phyloP scores from a whole-genome alignment of 2,113 vertebrate species.

The Sturnira hondurensis region DNA sequence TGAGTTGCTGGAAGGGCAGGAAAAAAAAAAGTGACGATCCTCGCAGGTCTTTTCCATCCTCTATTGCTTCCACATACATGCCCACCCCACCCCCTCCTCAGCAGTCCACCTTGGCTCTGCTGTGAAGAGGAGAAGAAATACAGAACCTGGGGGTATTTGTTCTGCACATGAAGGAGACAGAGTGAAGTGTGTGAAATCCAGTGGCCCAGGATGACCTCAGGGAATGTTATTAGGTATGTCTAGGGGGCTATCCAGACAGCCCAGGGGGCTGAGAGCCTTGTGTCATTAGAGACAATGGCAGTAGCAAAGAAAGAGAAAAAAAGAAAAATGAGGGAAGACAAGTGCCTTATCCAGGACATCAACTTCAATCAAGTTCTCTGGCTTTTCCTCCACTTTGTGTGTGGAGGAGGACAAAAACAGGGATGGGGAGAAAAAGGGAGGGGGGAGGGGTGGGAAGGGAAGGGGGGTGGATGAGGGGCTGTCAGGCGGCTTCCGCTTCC shows the following conservation, averaged over 20 bases:
- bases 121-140: neutral
- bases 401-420: neutral
- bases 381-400: neutral
- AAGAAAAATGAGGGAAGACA: neutral
- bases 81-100: neutral
- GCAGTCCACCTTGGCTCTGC: accelerated
- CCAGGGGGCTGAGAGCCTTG: neutral
- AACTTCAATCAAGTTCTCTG: neutral
- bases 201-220: neutral
- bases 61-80: neutral
- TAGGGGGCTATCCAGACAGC: neutral
- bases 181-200: neutral
- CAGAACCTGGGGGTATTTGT: neutral
- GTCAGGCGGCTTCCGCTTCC: neutral
- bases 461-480: neutral
- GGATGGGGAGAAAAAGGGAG: neutral
- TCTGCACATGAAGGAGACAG: neutral
- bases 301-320: neutral
- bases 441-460: neutral
- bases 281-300: neutral
- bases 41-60: no score
- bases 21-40: neutral
- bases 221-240: neutral
- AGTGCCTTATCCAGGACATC: neutral
- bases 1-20: neutral